Conservation (phyloP, 2,888 invertebrate genomes). For the Oasisia sp. region DNA sequence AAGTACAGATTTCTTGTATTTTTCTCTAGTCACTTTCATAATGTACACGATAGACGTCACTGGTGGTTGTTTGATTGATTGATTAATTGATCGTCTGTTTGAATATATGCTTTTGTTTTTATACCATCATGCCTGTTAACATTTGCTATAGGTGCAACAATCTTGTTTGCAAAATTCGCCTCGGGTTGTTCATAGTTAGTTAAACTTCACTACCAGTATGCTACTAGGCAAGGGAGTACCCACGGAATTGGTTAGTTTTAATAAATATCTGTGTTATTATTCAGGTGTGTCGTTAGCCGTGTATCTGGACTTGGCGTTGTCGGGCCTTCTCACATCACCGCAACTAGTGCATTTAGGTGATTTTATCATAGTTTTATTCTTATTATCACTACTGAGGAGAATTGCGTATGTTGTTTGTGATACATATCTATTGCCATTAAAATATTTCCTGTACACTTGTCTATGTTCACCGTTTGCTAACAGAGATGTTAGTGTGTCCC, state of each 20-base stretch:
- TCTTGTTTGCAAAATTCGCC: not conserved
- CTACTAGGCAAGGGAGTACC: not conserved
- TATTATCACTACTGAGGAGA: conserved; percentile 17
- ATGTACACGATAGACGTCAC: not conserved
- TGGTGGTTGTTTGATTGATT: conserved; percentile 11
- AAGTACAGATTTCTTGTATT: conserved; percentile 9
- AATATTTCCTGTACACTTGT: conserved; percentile 12
- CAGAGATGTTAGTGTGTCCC: not conserved
- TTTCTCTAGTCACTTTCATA: conserved; percentile 9
- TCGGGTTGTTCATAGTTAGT: not conserved
- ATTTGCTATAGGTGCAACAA: not conserved
- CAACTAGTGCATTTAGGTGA: conserved; percentile 11
- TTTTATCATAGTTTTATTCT: conserved; percentile 17
- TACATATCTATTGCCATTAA: conserved; percentile 17
- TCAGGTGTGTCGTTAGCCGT: conserved; percentile 1
- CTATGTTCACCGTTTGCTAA: not conserved
- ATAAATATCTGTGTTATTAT: not conserved
- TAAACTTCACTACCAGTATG: not conserved
- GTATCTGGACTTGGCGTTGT: conserved; percentile 5
- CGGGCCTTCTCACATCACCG: not conserved
- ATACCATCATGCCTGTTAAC: conserved; percentile 17
- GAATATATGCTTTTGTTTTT: conserved; percentile 17
- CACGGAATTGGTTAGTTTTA: conserved; percentile 1
- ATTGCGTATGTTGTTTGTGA: conserved; percentile 14
- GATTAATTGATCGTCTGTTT: conserved; percentile 13